Evolutionary conservation across 2,888 invertebrate species (phyloP).

Genomic region (Gortyna flavago): DNA sequence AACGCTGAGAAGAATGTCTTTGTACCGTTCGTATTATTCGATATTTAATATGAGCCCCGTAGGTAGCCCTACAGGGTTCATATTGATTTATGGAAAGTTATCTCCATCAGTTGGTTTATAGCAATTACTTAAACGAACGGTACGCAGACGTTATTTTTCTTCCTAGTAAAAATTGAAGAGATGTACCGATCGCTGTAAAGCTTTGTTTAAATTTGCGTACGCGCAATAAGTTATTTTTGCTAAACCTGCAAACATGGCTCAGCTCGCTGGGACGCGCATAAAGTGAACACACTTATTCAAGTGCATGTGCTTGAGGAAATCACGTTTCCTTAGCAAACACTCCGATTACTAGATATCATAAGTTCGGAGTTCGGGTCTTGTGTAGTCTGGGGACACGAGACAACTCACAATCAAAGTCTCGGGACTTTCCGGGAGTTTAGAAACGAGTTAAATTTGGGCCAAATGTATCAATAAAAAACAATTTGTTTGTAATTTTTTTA

Average conservation of each 20-base stretch:
- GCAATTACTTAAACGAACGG: neutral
- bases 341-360: neutral
- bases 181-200: neutral
- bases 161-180: neutral
- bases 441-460: too few relatives aligned
- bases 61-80: neutral
- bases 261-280: neutral
- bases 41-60: neutral
- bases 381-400: neutral
- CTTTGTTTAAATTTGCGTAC: constrained; percentile 19
- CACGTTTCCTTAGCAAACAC: constrained; percentile 1
- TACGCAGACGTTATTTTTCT: neutral
- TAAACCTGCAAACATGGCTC: neutral
- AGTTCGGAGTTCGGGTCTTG: neutral
- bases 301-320: constrained; percentile 15
- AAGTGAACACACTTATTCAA: constrained; percentile 3
- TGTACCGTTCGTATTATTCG: neutral
- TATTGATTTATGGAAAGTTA: neutral
- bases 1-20: neutral
- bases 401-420: too few relatives aligned
- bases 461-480: neutral
- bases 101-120: neutral
- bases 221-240: constrained; percentile 6
- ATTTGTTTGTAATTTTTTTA: neutral
- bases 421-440: too few relatives aligned